A percentile compares a stretch with the other conserved stretches of the same genome.
These are phyloP conservation scores for Myathropa florea DNA, from an alignment of 2,888 invertebrate genomes.

Conservation along the genomic window DNA sequence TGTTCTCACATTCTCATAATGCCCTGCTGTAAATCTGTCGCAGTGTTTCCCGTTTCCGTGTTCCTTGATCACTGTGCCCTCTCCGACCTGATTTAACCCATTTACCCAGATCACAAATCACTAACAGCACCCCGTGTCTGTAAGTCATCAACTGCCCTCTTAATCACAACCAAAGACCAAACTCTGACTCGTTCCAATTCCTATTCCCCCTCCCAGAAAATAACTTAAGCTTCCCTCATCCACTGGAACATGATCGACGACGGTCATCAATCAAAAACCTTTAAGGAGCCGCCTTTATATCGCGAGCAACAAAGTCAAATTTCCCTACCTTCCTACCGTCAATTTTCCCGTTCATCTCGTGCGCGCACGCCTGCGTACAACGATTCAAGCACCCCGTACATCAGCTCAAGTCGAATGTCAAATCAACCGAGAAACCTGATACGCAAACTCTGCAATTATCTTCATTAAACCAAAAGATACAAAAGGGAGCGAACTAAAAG, in stretches of 20 bases:
- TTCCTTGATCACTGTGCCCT: neutral
- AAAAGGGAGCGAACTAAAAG: neutral
- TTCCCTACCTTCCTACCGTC: conserved; percentile 56
- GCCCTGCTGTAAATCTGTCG: too few species aligned
- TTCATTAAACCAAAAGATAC: conserved; percentile 59
- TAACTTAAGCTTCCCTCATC: conserved; percentile 35
- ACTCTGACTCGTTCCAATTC: conserved; percentile 32
- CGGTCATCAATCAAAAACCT: conserved; percentile 65
- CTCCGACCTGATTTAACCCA: conserved; percentile 30
- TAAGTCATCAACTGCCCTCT: conserved; percentile 57
- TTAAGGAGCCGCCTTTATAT: conserved; percentile 58
- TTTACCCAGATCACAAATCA: conserved; percentile 29
- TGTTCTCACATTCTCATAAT: too few species aligned
- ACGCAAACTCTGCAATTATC: conserved; percentile 69
- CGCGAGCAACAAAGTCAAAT: conserved; percentile 45
- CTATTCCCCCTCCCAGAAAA: conserved; percentile 26
- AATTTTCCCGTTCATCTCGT: conserved; percentile 62
- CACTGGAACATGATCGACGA: conserved; percentile 65
- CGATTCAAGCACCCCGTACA: conserved; percentile 52
- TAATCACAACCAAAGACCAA: conserved; percentile 44
- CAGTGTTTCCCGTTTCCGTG: too few species aligned
- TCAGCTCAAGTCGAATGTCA: conserved; percentile 70
- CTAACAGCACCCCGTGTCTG: conserved; percentile 56
- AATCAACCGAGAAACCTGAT: conserved; percentile 67
- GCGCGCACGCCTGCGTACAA: conserved; percentile 62